phyloP scores from a whole-genome alignment of 2,888 invertebrate genomes.

The Epicampocera succincta region DNA sequence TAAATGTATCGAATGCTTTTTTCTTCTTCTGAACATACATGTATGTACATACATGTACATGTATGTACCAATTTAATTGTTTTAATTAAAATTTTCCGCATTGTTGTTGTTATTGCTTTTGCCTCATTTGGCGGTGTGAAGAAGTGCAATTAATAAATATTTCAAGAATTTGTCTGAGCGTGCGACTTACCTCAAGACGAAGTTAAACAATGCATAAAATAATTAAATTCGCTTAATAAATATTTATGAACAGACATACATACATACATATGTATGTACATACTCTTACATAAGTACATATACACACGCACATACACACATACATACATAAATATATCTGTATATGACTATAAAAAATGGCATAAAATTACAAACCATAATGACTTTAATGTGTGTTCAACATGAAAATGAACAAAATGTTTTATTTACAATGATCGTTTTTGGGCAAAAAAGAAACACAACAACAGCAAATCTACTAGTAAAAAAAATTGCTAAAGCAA shows the following conservation, averaged over 20 bases:
- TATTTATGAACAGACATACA: constrained; percentile 31
- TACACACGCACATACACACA: constrained; percentile 1
- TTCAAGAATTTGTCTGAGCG: constrained; percentile 41
- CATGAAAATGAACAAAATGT: constrained; percentile 45
- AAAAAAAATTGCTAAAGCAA: background rate
- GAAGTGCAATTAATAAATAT: constrained; percentile 31
- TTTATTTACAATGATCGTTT: constrained; percentile 1
- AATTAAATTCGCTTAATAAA: constrained; percentile 37
- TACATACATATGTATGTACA: too few relatives aligned
- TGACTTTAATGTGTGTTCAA: constrained; percentile 54
- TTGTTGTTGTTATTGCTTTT: background rate
- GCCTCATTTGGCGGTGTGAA: constrained; percentile 34
- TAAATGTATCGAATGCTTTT: too few relatives aligned
- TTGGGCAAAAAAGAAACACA: background rate
- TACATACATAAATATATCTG: too few relatives aligned
- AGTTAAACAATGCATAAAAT: constrained; percentile 16
- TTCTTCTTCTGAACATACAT: too few relatives aligned
- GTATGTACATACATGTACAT: too few relatives aligned
- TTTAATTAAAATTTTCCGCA: constrained; percentile 27
- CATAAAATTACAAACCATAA: constrained; percentile 18
- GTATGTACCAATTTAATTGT: constrained; percentile 30
- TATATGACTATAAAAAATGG: background rate
- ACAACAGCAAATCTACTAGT: too few relatives aligned
- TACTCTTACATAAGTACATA: too few relatives aligned
- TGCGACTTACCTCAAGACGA: constrained; percentile 14